Evolutionary conservation across 2,888 invertebrate genomes (phyloP), one percentile per base, ranked within the genome.

Genomic region (Phragmatobia fuliginosa): DNA sequence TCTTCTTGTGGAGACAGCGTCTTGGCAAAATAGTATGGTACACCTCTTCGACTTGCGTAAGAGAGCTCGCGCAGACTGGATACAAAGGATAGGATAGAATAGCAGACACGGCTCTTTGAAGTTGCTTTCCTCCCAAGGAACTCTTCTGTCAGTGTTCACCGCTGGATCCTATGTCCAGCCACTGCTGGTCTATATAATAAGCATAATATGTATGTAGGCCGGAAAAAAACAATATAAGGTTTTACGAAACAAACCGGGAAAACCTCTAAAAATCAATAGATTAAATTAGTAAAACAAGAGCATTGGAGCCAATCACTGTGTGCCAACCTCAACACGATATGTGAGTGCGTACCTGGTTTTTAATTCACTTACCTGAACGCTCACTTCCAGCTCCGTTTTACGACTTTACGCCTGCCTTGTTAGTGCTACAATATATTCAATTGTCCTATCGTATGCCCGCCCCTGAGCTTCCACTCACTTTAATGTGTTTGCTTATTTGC

Each of bases 351-450:
- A 76, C 77, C 64, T 74, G 71, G 52, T 66, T 79, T 87, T 87
- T 87, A 88, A 89, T 87, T 85, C 83, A 85, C 84, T 88, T 89
- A 86, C 85, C 81, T 83, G 80, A 79, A 75, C 80, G 79, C 82
- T 77, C 77, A 70, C 74, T 73, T 67, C 65, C 71, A 76, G 81
- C 64, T 68, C 76, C 76, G 78, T 80, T 87, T 87, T 85, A 88
- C 83, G 85, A 85, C 82, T 86, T 83, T 75, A 73, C 83, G 80
- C 80, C 78, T 77, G 72, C 78, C 77, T 84, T 79, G 79, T 84
- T 84, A 83, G 80, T 81, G 75, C 77, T 82, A 81, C 85, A 80
- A 84, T 83, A 82, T 85, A 86, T 82, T 79, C 83, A 82, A 85
- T 85, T 81, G 83, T 82, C 75, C 85, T 79, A 65, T 79, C 76